phyloP scores from a whole-genome alignment of 2,888 invertebrate species.

The Actias luna region DNA sequence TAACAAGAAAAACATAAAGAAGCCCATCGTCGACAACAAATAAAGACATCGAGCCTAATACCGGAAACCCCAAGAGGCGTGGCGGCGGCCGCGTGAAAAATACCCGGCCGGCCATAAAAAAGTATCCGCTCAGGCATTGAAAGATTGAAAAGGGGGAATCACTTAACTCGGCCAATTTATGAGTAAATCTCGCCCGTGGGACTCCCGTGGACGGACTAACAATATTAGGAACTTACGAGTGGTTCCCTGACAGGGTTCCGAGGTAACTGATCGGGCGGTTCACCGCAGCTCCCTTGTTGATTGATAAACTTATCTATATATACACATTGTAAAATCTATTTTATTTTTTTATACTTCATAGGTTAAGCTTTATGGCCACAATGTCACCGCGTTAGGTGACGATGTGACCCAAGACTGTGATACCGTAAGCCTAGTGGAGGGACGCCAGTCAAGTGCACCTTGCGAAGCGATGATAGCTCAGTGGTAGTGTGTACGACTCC shows the following conservation, averaged over 20 bases:
- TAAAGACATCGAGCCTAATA: constrained; percentile 11
- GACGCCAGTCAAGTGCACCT: too few species aligned
- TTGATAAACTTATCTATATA: background rate
- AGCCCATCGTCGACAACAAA: background rate
- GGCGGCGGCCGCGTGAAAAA: constrained; percentile 13
- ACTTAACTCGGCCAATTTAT: constrained; percentile 77
- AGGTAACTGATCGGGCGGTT: constrained; percentile 39
- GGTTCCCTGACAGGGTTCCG: constrained; percentile 42
- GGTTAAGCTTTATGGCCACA: too few species aligned
- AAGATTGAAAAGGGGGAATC: constrained; percentile 80
- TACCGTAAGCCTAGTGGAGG: too few species aligned
- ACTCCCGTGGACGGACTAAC: constrained; percentile 75
- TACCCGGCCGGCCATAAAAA: constrained; percentile 16
- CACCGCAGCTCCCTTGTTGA: constrained; percentile 8
- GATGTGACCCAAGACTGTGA: too few species aligned
- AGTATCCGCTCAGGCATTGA: constrained; percentile 58
- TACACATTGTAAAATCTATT: too few species aligned
- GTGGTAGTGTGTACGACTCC: too few species aligned
- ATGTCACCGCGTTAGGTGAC: too few species aligned
- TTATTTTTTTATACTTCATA: too few species aligned
- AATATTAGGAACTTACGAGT: constrained; percentile 74
- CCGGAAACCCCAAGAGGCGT: constrained; percentile 6
- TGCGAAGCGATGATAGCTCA: too few species aligned
- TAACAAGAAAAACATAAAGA: background rate
- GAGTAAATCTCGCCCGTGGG: constrained; percentile 75